These are phyloP conservation scores for Solea solea DNA, from an alignment of 2,113 vertebrate species.

Conservation along the genomic window DNA sequence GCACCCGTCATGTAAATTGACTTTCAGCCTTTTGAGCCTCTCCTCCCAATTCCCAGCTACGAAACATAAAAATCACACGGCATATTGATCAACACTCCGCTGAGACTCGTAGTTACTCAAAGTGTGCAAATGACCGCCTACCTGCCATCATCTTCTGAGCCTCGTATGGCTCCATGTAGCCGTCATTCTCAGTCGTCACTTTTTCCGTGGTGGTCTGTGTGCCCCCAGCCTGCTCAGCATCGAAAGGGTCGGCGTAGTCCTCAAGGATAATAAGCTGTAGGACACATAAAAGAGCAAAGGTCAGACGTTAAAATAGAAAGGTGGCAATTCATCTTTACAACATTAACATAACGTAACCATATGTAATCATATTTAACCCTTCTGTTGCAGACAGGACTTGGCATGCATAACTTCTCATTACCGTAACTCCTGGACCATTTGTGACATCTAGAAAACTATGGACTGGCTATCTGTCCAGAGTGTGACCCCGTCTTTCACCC, in stretches of 20 bases:
- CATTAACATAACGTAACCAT: too few species aligned
- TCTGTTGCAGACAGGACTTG: too few species aligned
- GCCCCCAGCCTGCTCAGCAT: slow-evolving; percentile 86
- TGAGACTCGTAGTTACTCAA: background rate
- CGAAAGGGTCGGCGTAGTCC: slow-evolving; percentile 97
- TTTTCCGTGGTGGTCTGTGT: slow-evolving; percentile 84
- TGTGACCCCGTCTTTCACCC: too few species aligned
- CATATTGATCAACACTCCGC: slow-evolving; percentile 48
- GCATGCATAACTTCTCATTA: too few species aligned
- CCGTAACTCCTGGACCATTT: too few species aligned
- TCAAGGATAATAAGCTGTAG: slow-evolving; percentile 91
- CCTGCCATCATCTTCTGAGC: slow-evolving; percentile 99
- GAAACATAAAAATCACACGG: slow-evolving; percentile 38
- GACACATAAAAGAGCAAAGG: slow-evolving; percentile 16
- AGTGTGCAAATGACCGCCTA: slow-evolving; percentile 54
- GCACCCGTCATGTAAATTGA: slow-evolving; percentile 58
- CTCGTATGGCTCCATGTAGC: slow-evolving; percentile 98
- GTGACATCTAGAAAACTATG: too few species aligned
- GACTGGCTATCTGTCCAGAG: too few species aligned
- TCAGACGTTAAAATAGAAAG: slow-evolving; percentile 5
- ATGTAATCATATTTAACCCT: too few species aligned
- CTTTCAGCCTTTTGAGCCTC: slow-evolving; percentile 25
- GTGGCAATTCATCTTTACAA: slow-evolving; percentile 21
- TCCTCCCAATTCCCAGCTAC: slow-evolving; percentile 41
- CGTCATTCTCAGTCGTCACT: slow-evolving; percentile 89